Base-by-base conservation (phyloP, 2,797 vertebrate genomes). In the Enteromius afrohamiltoni region DNA sequence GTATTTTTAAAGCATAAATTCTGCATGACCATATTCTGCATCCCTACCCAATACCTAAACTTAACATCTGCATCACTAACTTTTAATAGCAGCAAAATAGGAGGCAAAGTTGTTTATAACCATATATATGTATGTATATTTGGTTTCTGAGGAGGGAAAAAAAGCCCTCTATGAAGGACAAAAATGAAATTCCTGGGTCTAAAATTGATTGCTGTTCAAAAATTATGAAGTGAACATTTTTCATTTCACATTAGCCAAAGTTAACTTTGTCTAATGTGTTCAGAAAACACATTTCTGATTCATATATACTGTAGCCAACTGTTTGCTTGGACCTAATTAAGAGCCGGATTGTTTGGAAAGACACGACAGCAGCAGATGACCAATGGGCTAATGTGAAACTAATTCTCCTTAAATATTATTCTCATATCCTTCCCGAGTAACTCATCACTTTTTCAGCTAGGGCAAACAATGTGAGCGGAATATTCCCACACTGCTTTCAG, bases 251-350 rank as follows among this genome's bases (percentile, higher is more conserved):
- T 49, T 26, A 42, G 65, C 74, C 81, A 78, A 74, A 70, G 85
- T 84, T 84, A 75, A 34, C 70, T 82, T 74, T 82, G 74, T 74
- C 53, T 85, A 79, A 88, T 86, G 45, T 83, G 88, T 85, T 86
- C 69, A 82, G 76, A 74, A 37, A 26, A 65, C 51, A 77, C 78
- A 85, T 76, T 75, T 80, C 47, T 58, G 34, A 69, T 73, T 85
- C 58, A 37, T 83, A 40, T 67, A 86, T 84, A 58, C 21, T 26
- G 53, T 51, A 55, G 75, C 31, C 6, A 82, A 71, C 67, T 23
- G 42, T 76, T 76, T 60, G n/a, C 74, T 60, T 60, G 53, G 53
- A 76, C 74, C 17, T 58, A 76, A 76, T 76, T 60, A 76, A 60
- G 53, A 6, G 6, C 21, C 0, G 2, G 6, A 65, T 65, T 34